phyloP scores from a whole-genome alignment of 2,113 vertebrate genomes.

The Riparia riparia region DNA sequence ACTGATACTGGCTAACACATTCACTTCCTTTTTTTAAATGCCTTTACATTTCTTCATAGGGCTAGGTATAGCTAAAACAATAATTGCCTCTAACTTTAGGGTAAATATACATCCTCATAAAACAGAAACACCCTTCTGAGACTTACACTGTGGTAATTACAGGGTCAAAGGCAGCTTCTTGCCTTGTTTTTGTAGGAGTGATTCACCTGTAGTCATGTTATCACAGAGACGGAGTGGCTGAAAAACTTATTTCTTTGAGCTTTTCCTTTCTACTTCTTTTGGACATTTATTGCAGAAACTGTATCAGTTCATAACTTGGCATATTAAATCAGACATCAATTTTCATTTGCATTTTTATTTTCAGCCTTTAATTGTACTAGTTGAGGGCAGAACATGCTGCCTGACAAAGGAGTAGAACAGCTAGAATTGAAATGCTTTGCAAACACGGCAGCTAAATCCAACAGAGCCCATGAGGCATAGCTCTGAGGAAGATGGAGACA shows the following conservation, averaged over 20 bases:
- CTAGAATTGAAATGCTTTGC: background rate
- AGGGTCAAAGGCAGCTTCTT: background rate
- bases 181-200: background rate
- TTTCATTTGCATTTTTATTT: background rate
- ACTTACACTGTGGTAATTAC: background rate
- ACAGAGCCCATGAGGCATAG: background rate
- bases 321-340: background rate
- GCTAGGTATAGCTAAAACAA: background rate
- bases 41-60: background rate
- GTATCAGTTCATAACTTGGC: background rate
- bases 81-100: background rate
- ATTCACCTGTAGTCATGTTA: background rate
- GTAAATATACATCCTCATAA: background rate
- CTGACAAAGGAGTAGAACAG: background rate
- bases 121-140: background rate
- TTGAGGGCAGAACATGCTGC: background rate
- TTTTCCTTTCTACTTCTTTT: background rate
- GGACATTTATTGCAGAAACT: background rate
- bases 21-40: background rate
- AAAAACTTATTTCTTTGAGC: background rate
- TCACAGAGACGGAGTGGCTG: background rate
- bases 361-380: background rate
- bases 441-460: background rate
- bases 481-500: background rate
- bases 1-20: background rate